A percentile compares a stretch with the other conserved stretches of the same genome.
These are phyloP conservation scores for Ophion ventricosus DNA, from an alignment of 2,888 invertebrate species.

Conservation along the genomic window DNA sequence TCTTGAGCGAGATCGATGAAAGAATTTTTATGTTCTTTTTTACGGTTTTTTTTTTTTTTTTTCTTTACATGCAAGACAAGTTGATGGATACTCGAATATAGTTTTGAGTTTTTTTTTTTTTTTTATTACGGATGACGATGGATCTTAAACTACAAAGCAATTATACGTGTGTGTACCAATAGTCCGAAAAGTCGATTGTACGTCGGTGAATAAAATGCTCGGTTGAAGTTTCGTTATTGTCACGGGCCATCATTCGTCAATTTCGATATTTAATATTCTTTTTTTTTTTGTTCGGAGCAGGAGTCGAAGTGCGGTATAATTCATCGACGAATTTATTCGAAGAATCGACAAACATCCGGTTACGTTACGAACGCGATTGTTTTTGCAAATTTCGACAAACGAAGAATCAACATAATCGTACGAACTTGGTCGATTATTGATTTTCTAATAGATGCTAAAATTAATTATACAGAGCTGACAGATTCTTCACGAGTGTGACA, in stretches of 20 bases:
- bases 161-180: constrained; percentile 10
- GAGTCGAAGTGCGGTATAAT: not conserved
- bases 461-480: not conserved
- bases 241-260: not conserved
- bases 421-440: not conserved
- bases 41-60: constrained; percentile 17
- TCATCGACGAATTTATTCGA: not conserved
- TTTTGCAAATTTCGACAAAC: not conserved
- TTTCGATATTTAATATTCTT: constrained; percentile 1
- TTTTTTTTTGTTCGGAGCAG: not conserved
- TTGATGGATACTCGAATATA: constrained; percentile 40
- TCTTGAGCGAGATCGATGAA: constrained; percentile 40
- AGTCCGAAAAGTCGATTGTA: constrained; percentile 9
- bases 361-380: not conserved
- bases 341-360: not conserved
- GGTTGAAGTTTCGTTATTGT: not conserved
- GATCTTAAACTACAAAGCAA: constrained; percentile 15
- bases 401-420: not conserved
- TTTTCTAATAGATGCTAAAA: not conserved
- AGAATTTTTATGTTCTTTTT: constrained; percentile 30
- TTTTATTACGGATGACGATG: not conserved
- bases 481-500: not conserved
- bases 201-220: constrained; percentile 3
- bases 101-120: constrained; percentile 35
- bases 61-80: constrained; percentile 25